These are phyloP conservation scores for Malurus splendens DNA, from an alignment of 2,797 vertebrate species.

Conservation along the genomic window DNA sequence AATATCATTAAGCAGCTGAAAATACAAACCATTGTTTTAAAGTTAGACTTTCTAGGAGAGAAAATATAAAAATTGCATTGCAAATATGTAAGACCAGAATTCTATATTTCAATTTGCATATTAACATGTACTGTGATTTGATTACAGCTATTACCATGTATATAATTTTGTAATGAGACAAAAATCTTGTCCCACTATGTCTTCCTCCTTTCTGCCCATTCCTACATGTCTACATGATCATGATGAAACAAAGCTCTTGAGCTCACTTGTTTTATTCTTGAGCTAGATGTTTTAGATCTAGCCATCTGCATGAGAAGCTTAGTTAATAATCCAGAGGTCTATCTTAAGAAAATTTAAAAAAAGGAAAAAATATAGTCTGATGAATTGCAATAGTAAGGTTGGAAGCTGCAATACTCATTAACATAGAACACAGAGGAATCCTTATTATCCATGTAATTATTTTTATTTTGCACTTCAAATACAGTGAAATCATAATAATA, in stretches of 20 bases:
- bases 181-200: background rate
- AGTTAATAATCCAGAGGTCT: background rate
- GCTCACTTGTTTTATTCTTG: background rate
- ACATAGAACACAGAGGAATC: background rate
- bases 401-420: background rate
- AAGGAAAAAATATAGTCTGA: background rate
- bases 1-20: background rate
- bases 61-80: background rate
- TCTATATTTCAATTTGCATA: background rate
- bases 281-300: background rate
- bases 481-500: background rate
- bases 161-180: background rate
- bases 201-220: background rate
- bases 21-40: background rate
- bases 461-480: conserved; percentile 20
- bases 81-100: background rate
- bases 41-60: background rate
- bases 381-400: background rate
- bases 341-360: background rate
- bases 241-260: background rate
- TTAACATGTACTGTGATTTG: background rate
- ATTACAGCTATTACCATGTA: background rate
- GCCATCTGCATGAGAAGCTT: background rate
- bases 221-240: background rate
- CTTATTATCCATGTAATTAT: background rate